Percentiles rank a stretch among this genome's conserved stretches.
These are phyloP conservation scores for Cyphomyrmex costatus DNA, from an alignment of 1,140 invertebrate species.

Conservation along the genomic window DNA sequence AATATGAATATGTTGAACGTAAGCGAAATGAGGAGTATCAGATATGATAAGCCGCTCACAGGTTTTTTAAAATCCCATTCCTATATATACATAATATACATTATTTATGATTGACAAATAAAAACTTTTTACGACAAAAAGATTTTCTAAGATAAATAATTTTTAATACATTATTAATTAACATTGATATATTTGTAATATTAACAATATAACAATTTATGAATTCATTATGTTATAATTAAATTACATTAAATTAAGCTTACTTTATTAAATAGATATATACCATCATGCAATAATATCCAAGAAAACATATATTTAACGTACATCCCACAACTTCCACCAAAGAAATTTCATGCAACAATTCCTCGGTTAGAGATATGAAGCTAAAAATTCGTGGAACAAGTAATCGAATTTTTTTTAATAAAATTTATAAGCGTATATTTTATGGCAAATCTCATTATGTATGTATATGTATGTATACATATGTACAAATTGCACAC, in stretches of 20 bases:
- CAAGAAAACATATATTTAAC: conserved; percentile 79
- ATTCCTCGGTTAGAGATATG: conserved; percentile 68
- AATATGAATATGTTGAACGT: conserved; percentile 78
- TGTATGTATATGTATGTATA: too few relatives aligned
- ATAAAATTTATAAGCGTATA: not conserved
- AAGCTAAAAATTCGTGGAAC: conserved; percentile 68
- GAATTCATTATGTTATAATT: not conserved
- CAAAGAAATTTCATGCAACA: conserved; percentile 77
- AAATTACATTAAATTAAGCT: too few relatives aligned
- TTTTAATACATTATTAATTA: not conserved
- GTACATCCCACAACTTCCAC: conserved; percentile 80
- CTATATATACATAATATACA: conserved; percentile 71
- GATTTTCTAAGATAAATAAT: not conserved
- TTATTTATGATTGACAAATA: not conserved
- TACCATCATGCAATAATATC: conserved; percentile 79
- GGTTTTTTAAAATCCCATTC: conserved; percentile 69
- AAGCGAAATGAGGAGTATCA: conserved; percentile 67
- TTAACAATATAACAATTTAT: not conserved
- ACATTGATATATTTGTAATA: too few relatives aligned
- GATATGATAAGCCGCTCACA: conserved; percentile 44
- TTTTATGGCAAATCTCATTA: not conserved
- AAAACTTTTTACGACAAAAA: not conserved
- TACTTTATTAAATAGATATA: conserved; percentile 6
- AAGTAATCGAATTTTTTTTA: not conserved
- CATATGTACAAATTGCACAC: too few relatives aligned